These are phyloP conservation scores for Amblyopsis rosae DNA, from an alignment of 2,113 vertebrate species.

Conservation along the genomic window DNA sequence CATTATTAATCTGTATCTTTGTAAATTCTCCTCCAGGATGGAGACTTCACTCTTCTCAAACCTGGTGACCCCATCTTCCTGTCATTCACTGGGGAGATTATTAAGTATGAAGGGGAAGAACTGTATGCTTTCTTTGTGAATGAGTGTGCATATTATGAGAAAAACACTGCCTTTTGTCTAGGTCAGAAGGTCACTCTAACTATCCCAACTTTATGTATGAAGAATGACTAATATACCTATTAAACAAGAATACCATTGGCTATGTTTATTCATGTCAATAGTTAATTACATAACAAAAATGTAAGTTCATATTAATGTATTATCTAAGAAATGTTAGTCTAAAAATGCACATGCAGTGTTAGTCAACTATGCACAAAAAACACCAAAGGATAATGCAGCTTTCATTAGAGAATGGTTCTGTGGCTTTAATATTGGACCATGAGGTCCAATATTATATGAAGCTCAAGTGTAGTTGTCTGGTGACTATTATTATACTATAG, in stretches of 20 bases:
- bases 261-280: not conserved
- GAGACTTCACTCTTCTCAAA: conserved; percentile 72
- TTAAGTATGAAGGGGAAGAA: conserved; percentile 64
- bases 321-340: too few species aligned
- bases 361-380: too few species aligned
- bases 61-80: conserved; percentile 71
- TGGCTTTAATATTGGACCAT: too few species aligned
- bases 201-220: conserved; percentile 60
- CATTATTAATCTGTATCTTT: too few species aligned
- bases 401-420: too few species aligned
- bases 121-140: conserved; percentile 77
- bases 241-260: not conserved
- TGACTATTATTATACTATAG: too few species aligned
- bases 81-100: conserved; percentile 67
- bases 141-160: conserved; percentile 80
- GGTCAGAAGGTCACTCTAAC: conserved; percentile 47
- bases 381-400: too few species aligned
- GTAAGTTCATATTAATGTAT: too few species aligned
- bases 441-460: too few species aligned
- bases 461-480: too few species aligned
- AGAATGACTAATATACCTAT: conserved; percentile 38
- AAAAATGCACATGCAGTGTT: too few species aligned
- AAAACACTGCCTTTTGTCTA: conserved; percentile 73
- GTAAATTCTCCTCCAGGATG: conserved; percentile 62
- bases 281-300: too few species aligned